These are phyloP conservation scores for Lynx canadensis DNA, from an alignment of 2,113 vertebrate species.

Conservation along the genomic window DNA sequence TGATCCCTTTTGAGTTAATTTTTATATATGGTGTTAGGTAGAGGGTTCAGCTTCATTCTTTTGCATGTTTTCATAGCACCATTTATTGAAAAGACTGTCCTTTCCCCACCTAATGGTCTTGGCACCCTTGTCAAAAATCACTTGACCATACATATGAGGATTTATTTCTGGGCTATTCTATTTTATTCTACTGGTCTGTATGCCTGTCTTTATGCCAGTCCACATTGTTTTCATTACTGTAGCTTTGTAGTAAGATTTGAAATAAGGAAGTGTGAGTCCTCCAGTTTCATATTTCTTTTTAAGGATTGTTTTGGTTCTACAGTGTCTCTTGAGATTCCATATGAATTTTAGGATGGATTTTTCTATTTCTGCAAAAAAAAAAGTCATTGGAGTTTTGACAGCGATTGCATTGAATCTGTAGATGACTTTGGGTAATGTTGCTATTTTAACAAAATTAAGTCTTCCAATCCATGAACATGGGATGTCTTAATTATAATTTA, in stretches of 20 bases:
- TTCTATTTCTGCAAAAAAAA: not conserved
- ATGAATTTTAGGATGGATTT: not conserved
- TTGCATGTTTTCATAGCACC: not conserved
- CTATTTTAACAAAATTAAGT: not conserved
- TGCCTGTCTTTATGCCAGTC: not conserved
- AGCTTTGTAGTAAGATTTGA: not conserved
- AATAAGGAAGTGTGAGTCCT: not conserved
- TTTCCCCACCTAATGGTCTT: not conserved
- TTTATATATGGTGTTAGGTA: not conserved
- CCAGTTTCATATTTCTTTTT: not conserved
- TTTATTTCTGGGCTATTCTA: not conserved
- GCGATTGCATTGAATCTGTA: not conserved
- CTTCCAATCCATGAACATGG: not conserved
- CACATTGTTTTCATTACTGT: not conserved
- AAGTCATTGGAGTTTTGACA: not conserved
- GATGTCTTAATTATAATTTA: not conserved
- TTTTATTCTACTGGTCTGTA: not conserved
- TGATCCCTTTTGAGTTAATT: not conserved
- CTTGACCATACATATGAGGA: not conserved
- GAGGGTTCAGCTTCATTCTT: not conserved
- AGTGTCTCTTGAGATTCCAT: not conserved
- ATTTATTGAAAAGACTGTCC: not conserved
- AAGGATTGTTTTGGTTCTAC: not conserved
- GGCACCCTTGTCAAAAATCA: not conserved
- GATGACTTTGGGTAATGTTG: not conserved